These are phyloP conservation scores for Eurypyga helias DNA, from an alignment of 2,113 vertebrate species.

Conservation along the genomic window DNA sequence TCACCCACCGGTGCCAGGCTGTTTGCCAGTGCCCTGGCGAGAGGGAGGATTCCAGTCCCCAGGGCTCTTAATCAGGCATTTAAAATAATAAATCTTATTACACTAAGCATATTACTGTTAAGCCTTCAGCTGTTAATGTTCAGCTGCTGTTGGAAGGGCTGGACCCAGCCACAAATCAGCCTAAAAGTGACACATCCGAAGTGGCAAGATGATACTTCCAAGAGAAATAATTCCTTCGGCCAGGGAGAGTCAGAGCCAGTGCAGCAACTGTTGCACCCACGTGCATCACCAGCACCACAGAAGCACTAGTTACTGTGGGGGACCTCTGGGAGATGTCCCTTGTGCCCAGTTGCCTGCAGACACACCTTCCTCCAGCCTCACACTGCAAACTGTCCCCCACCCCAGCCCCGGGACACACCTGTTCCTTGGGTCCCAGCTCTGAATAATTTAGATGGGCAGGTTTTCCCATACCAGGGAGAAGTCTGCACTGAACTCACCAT, in stretches of 20 bases:
- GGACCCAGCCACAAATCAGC: constrained; percentile 2
- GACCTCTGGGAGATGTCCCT: background rate
- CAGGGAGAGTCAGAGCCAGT: background rate
- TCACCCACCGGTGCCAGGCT: background rate
- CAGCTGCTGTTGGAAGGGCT: background rate
- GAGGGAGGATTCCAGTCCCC: background rate
- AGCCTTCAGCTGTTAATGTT: constrained; percentile 44
- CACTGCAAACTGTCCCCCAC: background rate
- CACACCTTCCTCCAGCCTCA: background rate
- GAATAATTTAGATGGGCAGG: background rate
- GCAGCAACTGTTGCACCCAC: background rate
- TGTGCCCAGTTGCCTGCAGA: background rate
- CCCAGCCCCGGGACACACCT: background rate
- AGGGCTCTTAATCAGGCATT: constrained; percentile 47
- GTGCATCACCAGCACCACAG: background rate
- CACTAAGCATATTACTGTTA: constrained; percentile 49
- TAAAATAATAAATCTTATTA: constrained; percentile 65
- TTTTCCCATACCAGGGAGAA: background rate
- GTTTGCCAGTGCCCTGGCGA: background rate
- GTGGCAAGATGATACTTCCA: background rate
- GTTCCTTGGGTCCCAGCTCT: background rate
- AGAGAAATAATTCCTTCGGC: background rate
- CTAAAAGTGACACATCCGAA: background rate
- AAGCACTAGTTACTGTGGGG: background rate
- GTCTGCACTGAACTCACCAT: background rate